These are phyloP conservation scores for Acronicta leporina DNA, from an alignment of 2,888 invertebrate genomes.

Conservation along the genomic window DNA sequence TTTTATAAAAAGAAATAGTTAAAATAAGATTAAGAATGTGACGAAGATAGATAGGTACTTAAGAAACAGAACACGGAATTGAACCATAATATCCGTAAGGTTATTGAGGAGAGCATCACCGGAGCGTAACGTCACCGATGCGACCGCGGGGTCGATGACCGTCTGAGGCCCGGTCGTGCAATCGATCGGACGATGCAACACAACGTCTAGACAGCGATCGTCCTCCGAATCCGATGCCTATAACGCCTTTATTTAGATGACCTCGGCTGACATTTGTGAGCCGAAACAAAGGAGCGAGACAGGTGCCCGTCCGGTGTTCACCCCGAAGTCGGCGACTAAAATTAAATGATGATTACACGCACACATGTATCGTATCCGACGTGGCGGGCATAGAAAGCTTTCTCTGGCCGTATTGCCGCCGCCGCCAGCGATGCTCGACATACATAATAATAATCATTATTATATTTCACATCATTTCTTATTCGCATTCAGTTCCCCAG, in stretches of 20 bases:
- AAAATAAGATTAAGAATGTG: conserved; percentile 58
- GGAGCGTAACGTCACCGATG: conserved; percentile 89
- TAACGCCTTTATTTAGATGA: conserved; percentile 87
- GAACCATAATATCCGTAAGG: conserved; percentile 77
- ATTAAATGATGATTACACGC: conserved; percentile 80
- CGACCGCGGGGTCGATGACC: conserved; percentile 87
- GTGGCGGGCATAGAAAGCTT: conserved; percentile 76
- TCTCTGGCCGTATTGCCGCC: conserved; percentile 74
- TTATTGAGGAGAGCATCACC: conserved; percentile 86
- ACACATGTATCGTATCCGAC: conserved; percentile 57
- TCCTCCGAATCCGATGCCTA: conserved; percentile 82
- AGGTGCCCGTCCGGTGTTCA: conserved; percentile 82
- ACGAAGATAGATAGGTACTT: conserved; percentile 56
- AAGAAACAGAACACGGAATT: conserved; percentile 68
- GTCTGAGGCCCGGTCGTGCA: conserved; percentile 86
- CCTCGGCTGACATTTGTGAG: conserved; percentile 86
- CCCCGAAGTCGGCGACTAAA: conserved; percentile 76
- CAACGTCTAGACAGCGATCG: conserved; percentile 87
- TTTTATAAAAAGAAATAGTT: conserved; percentile 12
- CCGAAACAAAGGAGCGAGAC: conserved; percentile 87
- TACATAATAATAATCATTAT: conserved; percentile 62
- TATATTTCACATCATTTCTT: conserved; percentile 64
- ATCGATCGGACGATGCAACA: conserved; percentile 88
- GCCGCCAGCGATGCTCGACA: conserved; percentile 70
- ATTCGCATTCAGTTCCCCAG: conserved; percentile 63